phyloP scores from a whole-genome alignment of 2,888 invertebrate genomes.

The Amphipyra berbera region DNA sequence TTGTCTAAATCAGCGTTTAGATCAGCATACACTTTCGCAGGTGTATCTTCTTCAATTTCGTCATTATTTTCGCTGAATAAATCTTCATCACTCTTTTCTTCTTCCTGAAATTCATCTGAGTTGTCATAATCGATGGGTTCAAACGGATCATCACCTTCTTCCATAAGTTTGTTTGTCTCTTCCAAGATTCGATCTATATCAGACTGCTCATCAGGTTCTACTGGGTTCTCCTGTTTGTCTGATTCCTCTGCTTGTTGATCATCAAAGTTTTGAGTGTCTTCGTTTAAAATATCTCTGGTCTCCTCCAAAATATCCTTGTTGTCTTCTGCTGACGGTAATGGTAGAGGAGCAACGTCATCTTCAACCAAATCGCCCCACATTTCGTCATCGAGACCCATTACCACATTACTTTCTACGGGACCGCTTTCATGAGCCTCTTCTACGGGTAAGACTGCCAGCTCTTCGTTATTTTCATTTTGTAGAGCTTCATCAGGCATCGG shows the following conservation, averaged over 20 bases:
- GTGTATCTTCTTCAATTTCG: conserved; percentile 64
- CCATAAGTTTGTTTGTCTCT: conserved; percentile 57
- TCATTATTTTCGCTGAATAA: too few relatives aligned
- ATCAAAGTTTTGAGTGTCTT: conserved; percentile 20
- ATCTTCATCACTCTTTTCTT: conserved; percentile 38
- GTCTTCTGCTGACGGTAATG: conserved; percentile 20
- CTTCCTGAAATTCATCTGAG: conserved; percentile 35
- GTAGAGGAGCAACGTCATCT: conserved; percentile 31
- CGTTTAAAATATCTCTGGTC: conserved; percentile 27
- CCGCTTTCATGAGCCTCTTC: conserved; percentile 26
- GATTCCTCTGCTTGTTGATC: conserved; percentile 1
- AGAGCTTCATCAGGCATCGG: conserved; percentile 4
- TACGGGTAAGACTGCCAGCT: conserved; percentile 26
- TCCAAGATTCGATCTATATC: conserved; percentile 38
- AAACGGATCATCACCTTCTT: conserved; percentile 61
- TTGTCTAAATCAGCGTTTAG: conserved; percentile 73
- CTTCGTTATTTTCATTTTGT: conserved; percentile 6
- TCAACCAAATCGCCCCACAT: conserved; percentile 49
- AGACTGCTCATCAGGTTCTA: conserved; percentile 23
- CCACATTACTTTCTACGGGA: conserved; percentile 30
- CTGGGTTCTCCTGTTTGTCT: conserved; percentile 5
- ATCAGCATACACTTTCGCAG: conserved; percentile 69
- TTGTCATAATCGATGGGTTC: conserved; percentile 47
- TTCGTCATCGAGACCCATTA: conserved; percentile 30
- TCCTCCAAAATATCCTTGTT: conserved; percentile 28